These are phyloP conservation scores for Melanostoma scalare DNA, from an alignment of 2,888 invertebrate species.

Conservation along the genomic window DNA sequence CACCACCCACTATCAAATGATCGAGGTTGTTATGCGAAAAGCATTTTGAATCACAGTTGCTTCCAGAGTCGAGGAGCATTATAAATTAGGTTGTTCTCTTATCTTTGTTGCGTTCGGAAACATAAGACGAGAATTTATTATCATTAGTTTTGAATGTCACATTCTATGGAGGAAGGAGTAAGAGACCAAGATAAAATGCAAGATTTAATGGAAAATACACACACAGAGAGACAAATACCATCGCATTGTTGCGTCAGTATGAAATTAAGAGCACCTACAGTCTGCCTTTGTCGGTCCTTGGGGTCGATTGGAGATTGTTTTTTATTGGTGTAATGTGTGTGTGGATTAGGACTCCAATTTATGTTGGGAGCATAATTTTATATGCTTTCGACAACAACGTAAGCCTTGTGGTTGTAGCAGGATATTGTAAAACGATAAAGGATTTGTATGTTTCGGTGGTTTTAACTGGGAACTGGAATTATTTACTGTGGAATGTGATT, in stretches of 20 bases:
- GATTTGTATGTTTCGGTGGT: slow-evolving; percentile 14
- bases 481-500: not conserved
- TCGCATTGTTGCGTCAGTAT: not conserved
- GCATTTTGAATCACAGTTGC: slow-evolving; percentile 50
- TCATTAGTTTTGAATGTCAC: slow-evolving; percentile 72
- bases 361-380: slow-evolving; percentile 34
- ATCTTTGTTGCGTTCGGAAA: slow-evolving; percentile 72
- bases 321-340: slow-evolving; percentile 3
- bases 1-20: slow-evolving; percentile 37
- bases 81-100: slow-evolving; percentile 66
- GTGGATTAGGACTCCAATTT: slow-evolving; percentile 17
- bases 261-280: not conserved
- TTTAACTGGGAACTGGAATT: not conserved
- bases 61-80: slow-evolving; percentile 36
- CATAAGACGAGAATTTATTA: slow-evolving; percentile 71
- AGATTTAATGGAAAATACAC: slow-evolving; percentile 43
- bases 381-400: slow-evolving; percentile 17
- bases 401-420: not conserved
- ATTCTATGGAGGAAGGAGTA: slow-evolving; percentile 66
- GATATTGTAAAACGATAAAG: slow-evolving; percentile 17
- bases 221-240: not conserved
- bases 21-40: slow-evolving; percentile 33
- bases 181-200: slow-evolving; percentile 63
- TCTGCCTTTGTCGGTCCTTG: not conserved
- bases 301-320: slow-evolving; percentile 1